These are phyloP conservation scores for Platorchestia sp. DNA, from an alignment of 1,140 invertebrate species.

Conservation along the genomic window DNA sequence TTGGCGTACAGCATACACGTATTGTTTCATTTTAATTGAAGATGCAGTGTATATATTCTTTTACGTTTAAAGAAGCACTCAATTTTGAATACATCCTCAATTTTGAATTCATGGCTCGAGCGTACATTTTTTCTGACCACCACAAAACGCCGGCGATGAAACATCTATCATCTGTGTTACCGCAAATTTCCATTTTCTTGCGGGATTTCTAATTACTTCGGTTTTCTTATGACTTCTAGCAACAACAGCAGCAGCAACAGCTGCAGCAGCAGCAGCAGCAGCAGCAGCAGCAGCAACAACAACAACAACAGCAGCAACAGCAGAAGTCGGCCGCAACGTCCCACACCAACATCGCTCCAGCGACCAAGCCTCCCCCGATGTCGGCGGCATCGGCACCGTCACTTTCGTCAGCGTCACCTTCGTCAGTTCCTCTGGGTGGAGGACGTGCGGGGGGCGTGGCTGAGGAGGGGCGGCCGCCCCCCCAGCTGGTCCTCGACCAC, in stretches of 20 bases:
- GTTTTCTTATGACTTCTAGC: neutral
- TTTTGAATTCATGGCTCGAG: too few species aligned
- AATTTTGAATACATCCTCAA: too few species aligned
- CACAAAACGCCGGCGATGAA: neutral
- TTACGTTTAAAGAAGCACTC: neutral
- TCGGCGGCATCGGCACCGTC: neutral
- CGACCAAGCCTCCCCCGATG: neutral
- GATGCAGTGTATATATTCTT: neutral
- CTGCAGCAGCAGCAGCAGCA: neutral
- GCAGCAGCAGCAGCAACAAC: neutral
- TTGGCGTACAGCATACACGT: neutral
- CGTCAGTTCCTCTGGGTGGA: neutral
- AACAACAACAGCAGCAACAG: conserved; percentile 28
- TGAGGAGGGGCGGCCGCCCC: neutral
- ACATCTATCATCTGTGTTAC: neutral
- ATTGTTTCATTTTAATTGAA: neutral
- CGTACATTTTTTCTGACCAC: too few species aligned
- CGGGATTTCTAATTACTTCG: too few species aligned
- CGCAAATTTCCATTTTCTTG: neutral
- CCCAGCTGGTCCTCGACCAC: conserved; percentile 64
- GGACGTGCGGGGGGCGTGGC: neutral
- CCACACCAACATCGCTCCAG: neutral
- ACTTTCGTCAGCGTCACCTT: neutral
- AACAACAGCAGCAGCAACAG: conserved; percentile 3
- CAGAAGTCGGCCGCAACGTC: neutral